Percentiles rank a stretch among this genome's conserved stretches.
Evolutionary conservation across 2,113 vertebrate genomes (phyloP).

Genomic region (Grus americana): DNA sequence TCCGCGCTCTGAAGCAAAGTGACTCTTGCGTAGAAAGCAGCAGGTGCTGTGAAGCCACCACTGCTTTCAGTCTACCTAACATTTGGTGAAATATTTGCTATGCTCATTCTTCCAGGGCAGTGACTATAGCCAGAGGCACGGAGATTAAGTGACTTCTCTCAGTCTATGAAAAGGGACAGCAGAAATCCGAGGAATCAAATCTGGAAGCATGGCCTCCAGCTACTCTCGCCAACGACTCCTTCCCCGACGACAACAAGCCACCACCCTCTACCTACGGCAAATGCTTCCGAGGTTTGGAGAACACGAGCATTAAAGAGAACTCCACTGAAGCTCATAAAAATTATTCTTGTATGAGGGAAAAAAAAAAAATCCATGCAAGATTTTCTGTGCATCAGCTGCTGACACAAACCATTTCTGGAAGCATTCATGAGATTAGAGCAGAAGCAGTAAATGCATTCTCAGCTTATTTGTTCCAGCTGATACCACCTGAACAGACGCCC

Average conservation of each 20-base stretch:
- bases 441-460: constrained; percentile 77
- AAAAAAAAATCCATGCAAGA: constrained; percentile 54
- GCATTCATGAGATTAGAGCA: constrained; percentile 69
- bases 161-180: not conserved
- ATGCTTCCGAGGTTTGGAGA: not conserved
- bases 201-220: not conserved
- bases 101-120: not conserved
- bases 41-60: not conserved
- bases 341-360: constrained; percentile 49
- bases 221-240: fast-evolving
- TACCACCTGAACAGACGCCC: constrained; percentile 81
- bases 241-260: not conserved
- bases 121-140: not conserved
- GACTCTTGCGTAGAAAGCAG: not conserved
- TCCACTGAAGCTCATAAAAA: constrained; percentile 14
- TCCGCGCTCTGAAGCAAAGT: fast-evolving
- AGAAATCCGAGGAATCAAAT: not conserved
- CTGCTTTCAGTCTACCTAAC: not conserved
- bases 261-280: not conserved
- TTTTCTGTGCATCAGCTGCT: constrained; percentile 62
- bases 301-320: not conserved
- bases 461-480: constrained; percentile 87
- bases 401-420: constrained; percentile 77
- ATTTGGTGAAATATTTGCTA: not conserved
- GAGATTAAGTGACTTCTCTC: not conserved